These are phyloP conservation scores for Serilophus lunatus DNA, from an alignment of 2,113 vertebrate genomes.

Conservation along the genomic window DNA sequence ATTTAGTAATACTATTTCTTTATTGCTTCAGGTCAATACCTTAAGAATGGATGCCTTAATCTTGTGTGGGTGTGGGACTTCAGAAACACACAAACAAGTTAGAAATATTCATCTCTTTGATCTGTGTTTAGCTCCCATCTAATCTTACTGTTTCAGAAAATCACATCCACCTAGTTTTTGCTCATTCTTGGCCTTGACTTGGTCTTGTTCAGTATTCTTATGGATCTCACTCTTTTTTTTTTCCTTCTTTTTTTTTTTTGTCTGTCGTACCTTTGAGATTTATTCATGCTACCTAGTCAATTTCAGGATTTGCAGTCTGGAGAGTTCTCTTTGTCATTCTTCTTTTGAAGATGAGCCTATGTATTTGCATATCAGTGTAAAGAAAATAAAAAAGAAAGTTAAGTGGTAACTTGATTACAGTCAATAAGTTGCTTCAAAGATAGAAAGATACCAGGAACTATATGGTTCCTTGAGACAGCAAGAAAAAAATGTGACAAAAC, in stretches of 20 bases:
- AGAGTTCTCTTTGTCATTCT: neutral
- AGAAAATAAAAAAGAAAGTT: neutral
- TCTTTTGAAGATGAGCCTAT: neutral
- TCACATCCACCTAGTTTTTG: neutral
- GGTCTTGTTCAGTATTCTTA: neutral
- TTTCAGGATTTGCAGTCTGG: neutral
- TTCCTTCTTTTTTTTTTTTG: too few relatives aligned
- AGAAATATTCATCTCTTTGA: neutral
- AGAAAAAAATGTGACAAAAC: neutral
- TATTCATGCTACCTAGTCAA: neutral
- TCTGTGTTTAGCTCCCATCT: neutral
- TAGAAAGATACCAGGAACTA: neutral
- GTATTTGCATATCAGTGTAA: neutral
- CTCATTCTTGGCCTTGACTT: neutral
- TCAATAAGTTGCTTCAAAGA: neutral
- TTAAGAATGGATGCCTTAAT: slow-evolving; percentile 9
- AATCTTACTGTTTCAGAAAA: neutral
- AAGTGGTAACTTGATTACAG: neutral
- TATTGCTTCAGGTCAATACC: neutral
- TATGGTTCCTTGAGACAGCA: neutral
- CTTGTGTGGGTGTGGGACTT: neutral
- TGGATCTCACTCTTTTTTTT: neutral
- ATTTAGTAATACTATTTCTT: neutral
- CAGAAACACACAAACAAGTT: neutral
- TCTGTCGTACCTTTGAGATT: neutral